Evolutionary conservation across 1,140 invertebrate species (phyloP).

Genomic region (Leptestheria dahalacensis): DNA sequence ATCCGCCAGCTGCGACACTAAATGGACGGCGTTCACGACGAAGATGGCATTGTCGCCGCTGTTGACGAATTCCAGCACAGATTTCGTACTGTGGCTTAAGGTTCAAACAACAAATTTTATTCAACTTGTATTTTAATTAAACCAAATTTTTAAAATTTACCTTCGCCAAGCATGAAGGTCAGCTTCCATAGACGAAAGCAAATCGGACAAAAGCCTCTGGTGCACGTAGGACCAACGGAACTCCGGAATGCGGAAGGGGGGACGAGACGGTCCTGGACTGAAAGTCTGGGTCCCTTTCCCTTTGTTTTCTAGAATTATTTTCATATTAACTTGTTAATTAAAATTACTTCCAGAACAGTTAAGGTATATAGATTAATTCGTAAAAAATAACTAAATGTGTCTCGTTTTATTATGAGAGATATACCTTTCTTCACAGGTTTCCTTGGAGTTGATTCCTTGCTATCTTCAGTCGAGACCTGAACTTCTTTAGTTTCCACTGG

Average conservation of each 20-base stretch:
- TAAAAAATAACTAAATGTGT: too few species aligned
- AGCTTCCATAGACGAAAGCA: slow-evolving; percentile 90
- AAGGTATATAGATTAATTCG: too few species aligned
- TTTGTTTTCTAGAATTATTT: slow-evolving; percentile 3
- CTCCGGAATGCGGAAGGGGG: slow-evolving; percentile 96
- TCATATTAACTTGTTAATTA: neutral
- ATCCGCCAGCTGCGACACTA: slow-evolving; percentile 96
- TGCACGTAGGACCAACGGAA: slow-evolving; percentile 99
- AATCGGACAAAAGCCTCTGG: slow-evolving; percentile 87
- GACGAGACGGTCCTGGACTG: slow-evolving; percentile 83
- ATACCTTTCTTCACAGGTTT: slow-evolving; percentile 5
- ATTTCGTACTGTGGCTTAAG: slow-evolving; percentile 82
- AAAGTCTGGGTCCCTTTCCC: slow-evolving; percentile 59
- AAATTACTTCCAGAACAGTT: too few species aligned
- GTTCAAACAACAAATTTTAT: slow-evolving; percentile 12
- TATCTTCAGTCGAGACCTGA: neutral
- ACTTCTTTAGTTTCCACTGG: slow-evolving; percentile 20
- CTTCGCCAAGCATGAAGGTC: slow-evolving; percentile 87
- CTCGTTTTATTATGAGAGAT: neutral
- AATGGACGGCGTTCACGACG: slow-evolving; percentile 96
- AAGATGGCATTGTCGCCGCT: slow-evolving; percentile 96
- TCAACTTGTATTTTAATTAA: neutral
- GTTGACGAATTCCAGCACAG: slow-evolving; percentile 95
- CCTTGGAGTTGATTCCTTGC: neutral
- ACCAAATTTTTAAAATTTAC: slow-evolving; percentile 28